These are phyloP conservation scores for human (Homo sapiens) DNA, from an alignment of 2,113 vertebrate species.

Conservation along the genomic window DNA sequence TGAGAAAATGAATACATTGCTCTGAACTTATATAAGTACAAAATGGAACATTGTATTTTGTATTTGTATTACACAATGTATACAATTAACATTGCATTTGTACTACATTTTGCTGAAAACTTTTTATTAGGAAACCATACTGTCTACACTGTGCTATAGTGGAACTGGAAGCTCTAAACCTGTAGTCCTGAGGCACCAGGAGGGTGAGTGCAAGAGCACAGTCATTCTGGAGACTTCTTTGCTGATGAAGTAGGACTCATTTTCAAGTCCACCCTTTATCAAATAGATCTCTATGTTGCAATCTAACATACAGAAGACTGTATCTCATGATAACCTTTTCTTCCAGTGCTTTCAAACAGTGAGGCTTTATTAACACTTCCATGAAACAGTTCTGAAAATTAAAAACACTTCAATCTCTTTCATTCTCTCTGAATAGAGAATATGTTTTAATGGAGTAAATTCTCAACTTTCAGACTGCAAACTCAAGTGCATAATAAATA, in stretches of 20 bases:
- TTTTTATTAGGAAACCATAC: background rate
- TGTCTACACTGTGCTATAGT: background rate
- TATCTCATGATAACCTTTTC: background rate
- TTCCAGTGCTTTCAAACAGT: background rate
- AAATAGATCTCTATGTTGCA: background rate
- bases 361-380: background rate
- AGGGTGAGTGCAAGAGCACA: no score
- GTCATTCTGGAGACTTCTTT: background rate
- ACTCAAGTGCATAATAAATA: background rate
- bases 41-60: background rate
- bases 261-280: background rate
- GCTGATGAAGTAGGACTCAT: background rate
- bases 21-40: background rate
- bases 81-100: no score
- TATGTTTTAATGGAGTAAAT: background rate
- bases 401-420: background rate
- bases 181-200: background rate
- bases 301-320: background rate
- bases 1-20: background rate
- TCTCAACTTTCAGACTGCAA: background rate
- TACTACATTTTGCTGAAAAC: no score
- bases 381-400: background rate
- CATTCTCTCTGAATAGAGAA: background rate
- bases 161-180: background rate
- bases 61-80: no score